Percentiles rank a stretch among this genome's conserved stretches.
phyloP scores from a whole-genome alignment of 2,113 vertebrate genomes.

The Dendropsophus ebraccatus region DNA sequence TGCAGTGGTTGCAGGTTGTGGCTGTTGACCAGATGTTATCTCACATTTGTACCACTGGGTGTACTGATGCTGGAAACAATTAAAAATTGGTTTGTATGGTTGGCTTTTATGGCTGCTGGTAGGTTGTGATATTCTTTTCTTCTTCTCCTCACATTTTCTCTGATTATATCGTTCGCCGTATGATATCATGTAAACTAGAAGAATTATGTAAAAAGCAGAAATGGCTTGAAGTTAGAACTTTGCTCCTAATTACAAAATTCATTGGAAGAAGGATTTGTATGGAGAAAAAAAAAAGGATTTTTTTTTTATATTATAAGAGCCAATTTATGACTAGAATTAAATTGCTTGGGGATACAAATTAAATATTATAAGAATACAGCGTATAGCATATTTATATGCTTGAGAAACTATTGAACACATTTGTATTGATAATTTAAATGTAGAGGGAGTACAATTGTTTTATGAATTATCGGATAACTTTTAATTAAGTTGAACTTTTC shows the following conservation, averaged over 20 bases:
- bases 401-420: slow-evolving; percentile 43
- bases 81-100: no score
- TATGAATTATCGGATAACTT: slow-evolving; percentile 32
- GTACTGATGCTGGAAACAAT: no score
- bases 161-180: neutral
- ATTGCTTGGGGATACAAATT: slow-evolving; percentile 47
- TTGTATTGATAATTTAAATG: slow-evolving; percentile 45
- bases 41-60: no score
- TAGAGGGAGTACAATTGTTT: slow-evolving; percentile 1
- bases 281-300: slow-evolving; percentile 15
- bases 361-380: slow-evolving; percentile 25
- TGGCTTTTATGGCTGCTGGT: neutral
- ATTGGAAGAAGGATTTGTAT: slow-evolving; percentile 30
- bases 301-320: slow-evolving; percentile 27
- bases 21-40: no score
- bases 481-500: slow-evolving; percentile 48
- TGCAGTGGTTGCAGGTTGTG: no score
- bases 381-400: slow-evolving; percentile 44
- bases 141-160: neutral
- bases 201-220: slow-evolving; percentile 10
- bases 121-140: slow-evolving; percentile 5
- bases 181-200: slow-evolving; percentile 39
- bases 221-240: slow-evolving; percentile 34
- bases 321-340: slow-evolving; percentile 45
- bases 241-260: slow-evolving; percentile 40